Percentiles rank a stretch among this genome's conserved stretches.
phyloP scores from a whole-genome alignment of 2,797 vertebrate species.

The Coracias cyanogaster region DNA sequence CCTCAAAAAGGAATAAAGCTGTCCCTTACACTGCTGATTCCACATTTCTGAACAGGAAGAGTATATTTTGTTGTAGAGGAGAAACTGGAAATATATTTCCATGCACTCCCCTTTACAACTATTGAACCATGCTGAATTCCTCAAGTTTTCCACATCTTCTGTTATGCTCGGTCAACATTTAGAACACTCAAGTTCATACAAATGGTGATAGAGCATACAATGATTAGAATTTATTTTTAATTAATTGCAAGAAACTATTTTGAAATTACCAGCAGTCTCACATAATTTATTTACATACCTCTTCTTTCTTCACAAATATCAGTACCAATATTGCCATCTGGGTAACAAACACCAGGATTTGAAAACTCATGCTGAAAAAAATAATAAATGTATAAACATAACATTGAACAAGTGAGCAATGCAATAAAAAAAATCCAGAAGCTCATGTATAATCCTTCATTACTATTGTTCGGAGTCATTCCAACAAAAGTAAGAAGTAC shows the following conservation, averaged over 20 bases:
- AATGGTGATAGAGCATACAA: neutral
- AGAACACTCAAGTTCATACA: neutral
- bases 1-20: neutral
- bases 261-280: neutral
- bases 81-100: neutral
- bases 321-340: slow-evolving; percentile 15
- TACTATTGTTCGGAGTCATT: neutral
- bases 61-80: neutral
- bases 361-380: slow-evolving; percentile 46
- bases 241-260: neutral
- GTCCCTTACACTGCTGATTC: neutral
- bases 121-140: neutral
- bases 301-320: slow-evolving; percentile 35
- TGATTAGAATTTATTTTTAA: neutral
- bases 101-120: neutral
- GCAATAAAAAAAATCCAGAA: neutral
- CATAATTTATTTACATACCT: slow-evolving; percentile 26
- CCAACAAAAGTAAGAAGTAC: neutral
- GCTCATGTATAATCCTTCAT: neutral
- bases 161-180: neutral
- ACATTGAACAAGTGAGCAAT: neutral
- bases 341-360: slow-evolving; percentile 6
- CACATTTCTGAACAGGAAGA: neutral
- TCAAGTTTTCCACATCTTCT: neutral
- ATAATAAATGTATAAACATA: neutral